Evolutionary conservation across 2,888 invertebrate species (phyloP), one percentile per base, ranked within the genome.

Genomic region (Oligia latruncula): DNA sequence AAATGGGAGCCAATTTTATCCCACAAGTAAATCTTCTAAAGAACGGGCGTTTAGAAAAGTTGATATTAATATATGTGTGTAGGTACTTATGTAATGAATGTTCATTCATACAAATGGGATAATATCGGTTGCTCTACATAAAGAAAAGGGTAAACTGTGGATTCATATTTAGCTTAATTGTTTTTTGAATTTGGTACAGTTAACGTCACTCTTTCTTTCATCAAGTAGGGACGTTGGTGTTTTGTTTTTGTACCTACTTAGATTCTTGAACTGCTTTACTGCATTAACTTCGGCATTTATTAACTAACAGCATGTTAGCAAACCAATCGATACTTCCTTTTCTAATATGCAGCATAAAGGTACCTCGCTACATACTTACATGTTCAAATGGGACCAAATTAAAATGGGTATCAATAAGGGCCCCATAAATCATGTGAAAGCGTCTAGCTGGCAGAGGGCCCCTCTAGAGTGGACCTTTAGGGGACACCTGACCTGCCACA

Each of bases 1-100:
- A 95, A 96, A 96, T 96, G 95, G 95, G 91, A 93, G 92, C 94
- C 95, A 93, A 95, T 96, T 95, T 95, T 96, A 95, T 94, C 93
- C 95, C 92, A 91, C 92, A 92, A 94, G 93, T 95, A 94, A 95
- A 95, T 95, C 95, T 95, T 93, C 89, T 90, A 90, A 91, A 93
- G 93, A 92, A 91, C 91, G 87, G 86, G 81, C 91, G 90, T 91
- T 92, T 93, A 92, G 92, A 92, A 92, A 92, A 91, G 90, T 90
- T 90, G 85, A 87, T 89, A 88, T 87, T 88, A 78, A 86, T 85
- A 86, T 78, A 89, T 81, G 71, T 89, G 77, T 85, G 80, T 71
- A 65, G 11, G 71, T 84, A 83, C 81, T 76, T 76, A 75, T 80
- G 77, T 86, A 86, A 90, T 88, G 43, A 90, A 88, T 88, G 73